A percentile compares a stretch with the other conserved stretches of the same genome.
These are phyloP conservation scores for Lepidurus apus DNA, from an alignment of 1,140 invertebrate genomes.

Conservation along the genomic window DNA sequence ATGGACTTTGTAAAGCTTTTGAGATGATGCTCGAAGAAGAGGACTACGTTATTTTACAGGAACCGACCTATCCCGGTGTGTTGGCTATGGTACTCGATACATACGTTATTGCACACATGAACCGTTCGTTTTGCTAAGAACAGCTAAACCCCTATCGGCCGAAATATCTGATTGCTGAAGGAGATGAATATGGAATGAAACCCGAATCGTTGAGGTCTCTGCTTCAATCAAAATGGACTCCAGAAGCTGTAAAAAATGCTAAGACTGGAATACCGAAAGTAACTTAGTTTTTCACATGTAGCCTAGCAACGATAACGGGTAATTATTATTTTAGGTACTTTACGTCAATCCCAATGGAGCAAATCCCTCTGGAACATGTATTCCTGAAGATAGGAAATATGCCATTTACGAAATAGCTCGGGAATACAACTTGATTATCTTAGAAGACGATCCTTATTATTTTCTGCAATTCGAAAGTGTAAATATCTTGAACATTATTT, in stretches of 20 bases:
- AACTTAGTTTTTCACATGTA: conserved; percentile 12
- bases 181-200: conserved; percentile 44
- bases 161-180: conserved; percentile 41
- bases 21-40: conserved; percentile 61
- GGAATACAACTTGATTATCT: conserved; percentile 67
- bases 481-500: conserved; percentile 26
- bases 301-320: not conserved
- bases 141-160: conserved; percentile 44
- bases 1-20: conserved; percentile 65
- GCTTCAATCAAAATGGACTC: conserved; percentile 42
- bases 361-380: conserved; percentile 65
- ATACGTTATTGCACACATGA: conserved; percentile 34
- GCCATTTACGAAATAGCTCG: conserved; percentile 68
- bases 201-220: conserved; percentile 41
- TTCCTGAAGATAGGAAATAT: conserved; percentile 58
- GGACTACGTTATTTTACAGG: conserved; percentile 62
- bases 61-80: conserved; percentile 63
- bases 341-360: conserved; percentile 50
- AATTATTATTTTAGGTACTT: not conserved
- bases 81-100: conserved; percentile 58
- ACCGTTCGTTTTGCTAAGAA: conserved; percentile 24
- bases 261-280: conserved; percentile 44
- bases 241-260: conserved; percentile 39
- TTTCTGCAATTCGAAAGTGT: conserved; percentile 62
- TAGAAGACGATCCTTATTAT: conserved; percentile 77